phyloP scores from a whole-genome alignment of 2,888 invertebrate species.

The Hemicrepidius hirtus region DNA sequence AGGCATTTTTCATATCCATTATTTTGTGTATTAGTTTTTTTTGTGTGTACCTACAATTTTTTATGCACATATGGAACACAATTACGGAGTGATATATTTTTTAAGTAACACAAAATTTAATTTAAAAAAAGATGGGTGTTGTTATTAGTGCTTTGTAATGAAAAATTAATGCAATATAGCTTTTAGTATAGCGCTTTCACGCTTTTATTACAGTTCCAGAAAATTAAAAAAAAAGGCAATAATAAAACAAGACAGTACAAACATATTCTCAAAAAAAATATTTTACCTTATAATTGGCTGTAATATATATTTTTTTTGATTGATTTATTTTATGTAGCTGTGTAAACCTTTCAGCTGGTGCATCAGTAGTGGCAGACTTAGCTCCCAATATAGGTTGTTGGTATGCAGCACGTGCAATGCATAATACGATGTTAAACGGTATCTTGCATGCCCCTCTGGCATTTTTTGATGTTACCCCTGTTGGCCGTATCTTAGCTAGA shows the following conservation, averaged over 20 bases:
- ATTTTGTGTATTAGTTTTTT: slow-evolving; percentile 8
- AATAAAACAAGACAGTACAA: slow-evolving; percentile 4
- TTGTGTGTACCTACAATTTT: not conserved
- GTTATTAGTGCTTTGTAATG: too few species aligned
- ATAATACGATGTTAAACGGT: slow-evolving; percentile 76
- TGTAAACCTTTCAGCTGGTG: slow-evolving; percentile 71
- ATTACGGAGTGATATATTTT: slow-evolving; percentile 6
- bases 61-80: slow-evolving; percentile 31
- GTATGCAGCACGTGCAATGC: slow-evolving; percentile 79
- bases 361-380: slow-evolving; percentile 74
- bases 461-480: slow-evolving; percentile 87
- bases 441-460: slow-evolving; percentile 82
- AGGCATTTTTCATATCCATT: not conserved
- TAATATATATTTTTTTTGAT: slow-evolving; percentile 69
- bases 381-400: slow-evolving; percentile 76
- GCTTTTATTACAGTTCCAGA: not conserved
- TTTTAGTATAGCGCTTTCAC: not conserved
- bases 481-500: slow-evolving; percentile 83
- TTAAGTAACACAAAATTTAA: too few species aligned
- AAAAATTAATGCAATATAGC: too few species aligned
- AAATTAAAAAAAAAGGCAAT: not conserved
- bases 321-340: slow-evolving; percentile 19
- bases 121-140: too few species aligned
- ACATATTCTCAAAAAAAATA: not conserved
- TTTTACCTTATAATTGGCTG: not conserved